Evolutionary conservation across 2,888 invertebrate species (phyloP), one percentile per base, ranked within the genome.

Genomic region (Eupsilia transversa): DNA sequence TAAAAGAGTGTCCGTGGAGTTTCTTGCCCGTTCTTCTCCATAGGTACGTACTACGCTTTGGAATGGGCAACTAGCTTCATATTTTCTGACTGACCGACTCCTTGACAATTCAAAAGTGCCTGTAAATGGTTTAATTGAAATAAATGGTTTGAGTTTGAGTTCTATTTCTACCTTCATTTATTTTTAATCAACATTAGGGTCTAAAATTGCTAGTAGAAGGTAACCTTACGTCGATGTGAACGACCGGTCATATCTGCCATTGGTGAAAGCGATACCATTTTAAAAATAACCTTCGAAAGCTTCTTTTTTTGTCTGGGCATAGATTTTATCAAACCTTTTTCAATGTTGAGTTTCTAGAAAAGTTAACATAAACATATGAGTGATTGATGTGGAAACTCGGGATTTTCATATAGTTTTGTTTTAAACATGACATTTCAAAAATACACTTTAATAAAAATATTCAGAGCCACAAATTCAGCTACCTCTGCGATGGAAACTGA

Each of bases 221-320:
- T 68, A 17, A 77, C 77, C 78, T 33, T 68, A 23, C 10, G n/a
- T 12, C 27, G 38, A 77, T 1, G 69, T 57, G 38, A 77, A 69
- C 9, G 77, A 56, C 74, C 69, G 69, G 74, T 46, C 70, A 23
- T 33, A 57, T 33, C 9, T 12, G 38, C 23, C 12, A 49, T 49
- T 49, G 10, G 23, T 49, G 49, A 49, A 49, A 9, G 49, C 3
- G 23, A 20, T 17, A 49, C 49, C 49, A 49, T 49, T 23, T 23
- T n/a, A 9, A 43, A 63, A 66, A 38, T 38, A 35, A 56, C 56
- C 14, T 52, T 30, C 12, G 4, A 4, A 30, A 23, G 10, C 2
- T 27, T 54, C 20, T 27, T 38, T 41, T 41, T 5, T 14, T 35
- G 17, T 35, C 20, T 20, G 46, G 1, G 17, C 20, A 17, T 7